Evolutionary conservation across 1,140 invertebrate species (phyloP).

Genomic region (Drosophila santomea): DNA sequence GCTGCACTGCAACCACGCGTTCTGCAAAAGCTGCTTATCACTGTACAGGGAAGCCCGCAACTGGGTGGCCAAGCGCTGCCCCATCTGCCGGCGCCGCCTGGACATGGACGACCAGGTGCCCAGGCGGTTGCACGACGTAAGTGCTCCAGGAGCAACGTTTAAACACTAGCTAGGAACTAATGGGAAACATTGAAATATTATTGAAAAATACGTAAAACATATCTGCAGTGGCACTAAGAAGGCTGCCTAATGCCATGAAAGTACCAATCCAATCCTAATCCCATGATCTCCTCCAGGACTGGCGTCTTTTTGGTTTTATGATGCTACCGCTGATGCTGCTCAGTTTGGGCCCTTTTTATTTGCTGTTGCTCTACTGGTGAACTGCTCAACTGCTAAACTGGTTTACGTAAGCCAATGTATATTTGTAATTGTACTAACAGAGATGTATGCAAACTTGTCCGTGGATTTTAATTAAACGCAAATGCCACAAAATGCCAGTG

Average conservation of each 20-base stretch:
- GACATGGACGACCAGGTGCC: too few species aligned
- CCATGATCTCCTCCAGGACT: slow-evolving; percentile 9
- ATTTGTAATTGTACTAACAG: slow-evolving; percentile 23
- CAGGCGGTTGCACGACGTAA: neutral
- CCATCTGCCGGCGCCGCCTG: slow-evolving; percentile 50
- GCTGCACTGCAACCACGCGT: slow-evolving; percentile 51
- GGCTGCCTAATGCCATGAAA: neutral
- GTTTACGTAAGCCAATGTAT: slow-evolving; percentile 12
- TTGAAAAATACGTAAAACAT: too few species aligned
- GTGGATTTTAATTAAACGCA: slow-evolving; percentile 56
- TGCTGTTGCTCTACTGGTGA: slow-evolving; percentile 63
- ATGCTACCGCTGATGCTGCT: slow-evolving; percentile 16
- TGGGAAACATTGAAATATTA: too few species aligned
- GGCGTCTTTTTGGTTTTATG: slow-evolving; percentile 30
- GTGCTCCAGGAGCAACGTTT: neutral
- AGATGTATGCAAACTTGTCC: slow-evolving; percentile 34
- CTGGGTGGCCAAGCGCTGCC: slow-evolving; percentile 54
- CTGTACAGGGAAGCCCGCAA: slow-evolving; percentile 42
- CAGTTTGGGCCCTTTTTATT: slow-evolving; percentile 51
- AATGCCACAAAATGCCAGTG: slow-evolving; percentile 53
- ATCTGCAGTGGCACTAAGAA: too few species aligned
- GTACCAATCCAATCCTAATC: neutral
- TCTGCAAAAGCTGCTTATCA: slow-evolving; percentile 52
- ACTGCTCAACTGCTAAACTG: neutral
- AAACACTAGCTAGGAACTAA: neutral